A percentile compares a stretch with the other conserved stretches of the same genome.
Conservation (phyloP, 1,140 invertebrate species). For the Drosophila bocqueti region DNA sequence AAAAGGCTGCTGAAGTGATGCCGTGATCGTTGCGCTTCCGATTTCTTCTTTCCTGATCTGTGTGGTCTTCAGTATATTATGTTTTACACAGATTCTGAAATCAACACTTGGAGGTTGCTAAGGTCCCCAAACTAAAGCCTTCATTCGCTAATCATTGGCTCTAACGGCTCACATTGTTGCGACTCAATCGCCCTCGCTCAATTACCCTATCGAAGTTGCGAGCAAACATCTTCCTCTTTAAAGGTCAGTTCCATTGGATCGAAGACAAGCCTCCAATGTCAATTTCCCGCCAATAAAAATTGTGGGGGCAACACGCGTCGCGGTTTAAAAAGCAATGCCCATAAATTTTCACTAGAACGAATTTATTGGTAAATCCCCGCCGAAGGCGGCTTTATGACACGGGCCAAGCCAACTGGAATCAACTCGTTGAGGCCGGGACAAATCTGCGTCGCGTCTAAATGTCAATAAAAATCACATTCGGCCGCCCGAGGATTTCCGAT, state of each 20-base stretch:
- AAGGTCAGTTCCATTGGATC: conserved; percentile 61
- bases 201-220: conserved; percentile 43
- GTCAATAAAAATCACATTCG: conserved; percentile 82
- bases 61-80: background rate
- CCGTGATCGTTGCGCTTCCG: background rate
- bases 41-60: background rate
- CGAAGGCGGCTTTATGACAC: conserved; percentile 68
- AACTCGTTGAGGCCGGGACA: conserved; percentile 68
- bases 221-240: conserved; percentile 30
- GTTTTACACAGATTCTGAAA: background rate
- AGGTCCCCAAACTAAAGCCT: background rate
- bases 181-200: conserved; percentile 19
- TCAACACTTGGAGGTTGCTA: background rate
- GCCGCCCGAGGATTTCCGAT: conserved; percentile 27
- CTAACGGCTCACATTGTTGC: background rate
- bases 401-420: conserved; percentile 46
- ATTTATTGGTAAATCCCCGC: conserved; percentile 76
- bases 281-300: conserved; percentile 69
- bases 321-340: conserved; percentile 80
- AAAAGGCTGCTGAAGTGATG: background rate
- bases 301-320: conserved; percentile 65
- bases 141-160: background rate
- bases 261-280: conserved; percentile 51
- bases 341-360: conserved; percentile 83
- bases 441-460: conserved; percentile 71